A percentile compares a stretch with the other conserved stretches of the same genome.
Conservation (phyloP, 2,888 invertebrate species). For the Ophonus ardosiacus region DNA sequence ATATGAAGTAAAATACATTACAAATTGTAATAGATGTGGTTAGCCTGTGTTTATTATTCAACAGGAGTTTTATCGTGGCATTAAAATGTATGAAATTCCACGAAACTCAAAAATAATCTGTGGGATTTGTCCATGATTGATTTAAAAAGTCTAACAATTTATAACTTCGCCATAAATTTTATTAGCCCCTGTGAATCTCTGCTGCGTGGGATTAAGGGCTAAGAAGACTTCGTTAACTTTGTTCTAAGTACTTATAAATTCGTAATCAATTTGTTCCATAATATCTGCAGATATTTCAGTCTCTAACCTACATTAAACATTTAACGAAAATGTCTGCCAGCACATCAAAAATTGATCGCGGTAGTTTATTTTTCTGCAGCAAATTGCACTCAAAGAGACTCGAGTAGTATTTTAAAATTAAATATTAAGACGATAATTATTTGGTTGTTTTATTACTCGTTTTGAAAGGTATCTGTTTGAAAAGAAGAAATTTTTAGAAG, state of each 20-base stretch:
- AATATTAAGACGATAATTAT: slow-evolving; percentile 17
- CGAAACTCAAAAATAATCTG: neutral
- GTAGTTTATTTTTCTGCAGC: neutral
- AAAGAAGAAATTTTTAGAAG: no score
- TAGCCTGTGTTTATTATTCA: slow-evolving; percentile 19
- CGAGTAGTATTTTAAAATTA: slow-evolving; percentile 5
- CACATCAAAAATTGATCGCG: neutral
- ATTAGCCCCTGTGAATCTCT: neutral
- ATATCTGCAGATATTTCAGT: slow-evolving; percentile 32
- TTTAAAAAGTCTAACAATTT: slow-evolving; percentile 24
- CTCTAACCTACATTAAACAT: slow-evolving; percentile 1
- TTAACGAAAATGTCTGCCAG: slow-evolving; percentile 8
- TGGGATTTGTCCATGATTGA: slow-evolving; percentile 18
- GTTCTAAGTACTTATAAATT: slow-evolving; percentile 32
- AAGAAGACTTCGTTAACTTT: slow-evolving; percentile 26
- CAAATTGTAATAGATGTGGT: neutral
- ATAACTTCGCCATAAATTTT: slow-evolving; percentile 11
- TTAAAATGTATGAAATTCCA: slow-evolving; percentile 20
- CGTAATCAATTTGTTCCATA: slow-evolving; percentile 12
- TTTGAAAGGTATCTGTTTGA: no score
- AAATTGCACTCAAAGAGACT: neutral
- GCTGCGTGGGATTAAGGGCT: neutral
- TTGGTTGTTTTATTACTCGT: neutral
- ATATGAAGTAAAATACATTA: slow-evolving; percentile 14
- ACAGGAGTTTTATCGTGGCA: neutral